Conservation (phyloP, 2,113 vertebrate species). For the Clupea harengus region DNA sequence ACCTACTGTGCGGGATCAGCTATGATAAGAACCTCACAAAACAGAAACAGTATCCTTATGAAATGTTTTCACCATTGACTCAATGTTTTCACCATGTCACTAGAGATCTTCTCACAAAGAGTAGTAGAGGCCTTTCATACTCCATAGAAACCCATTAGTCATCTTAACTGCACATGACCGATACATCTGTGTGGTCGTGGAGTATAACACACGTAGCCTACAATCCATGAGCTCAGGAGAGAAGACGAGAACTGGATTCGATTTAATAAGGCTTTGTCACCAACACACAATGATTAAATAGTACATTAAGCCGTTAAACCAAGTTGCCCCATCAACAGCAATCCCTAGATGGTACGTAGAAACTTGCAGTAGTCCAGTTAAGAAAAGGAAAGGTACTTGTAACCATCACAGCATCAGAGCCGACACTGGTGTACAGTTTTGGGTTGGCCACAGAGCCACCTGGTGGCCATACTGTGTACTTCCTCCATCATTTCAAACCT, state of each 20-base stretch:
- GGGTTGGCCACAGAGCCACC: slow-evolving; percentile 15
- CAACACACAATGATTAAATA: not conserved
- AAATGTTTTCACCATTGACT: not conserved
- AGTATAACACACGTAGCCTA: not conserved
- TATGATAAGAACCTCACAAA: not conserved
- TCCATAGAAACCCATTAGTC: not conserved
- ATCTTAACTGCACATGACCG: not conserved
- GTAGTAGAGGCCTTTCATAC: too few species aligned
- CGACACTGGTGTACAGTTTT: not conserved
- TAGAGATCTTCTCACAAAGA: too few species aligned
- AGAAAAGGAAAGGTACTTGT: not conserved
- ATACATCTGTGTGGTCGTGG: not conserved
- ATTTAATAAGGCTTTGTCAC: too few species aligned
- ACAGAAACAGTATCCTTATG: too few species aligned
- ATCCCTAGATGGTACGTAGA: too few species aligned
- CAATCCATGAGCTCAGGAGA: too few species aligned
- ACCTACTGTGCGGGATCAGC: not conserved
- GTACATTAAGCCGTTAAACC: not conserved
- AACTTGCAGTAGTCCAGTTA: too few species aligned
- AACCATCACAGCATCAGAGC: not conserved
- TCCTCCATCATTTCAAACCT: not conserved
- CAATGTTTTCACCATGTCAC: too few species aligned
- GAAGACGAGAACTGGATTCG: too few species aligned
- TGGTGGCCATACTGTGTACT: not conserved
- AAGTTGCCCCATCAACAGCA: not conserved